A percentile compares a stretch with the other conserved stretches of the same genome.
Evolutionary conservation across 1,140 invertebrate genomes (phyloP).

Genomic region (Pogonomyrmex barbatus): DNA sequence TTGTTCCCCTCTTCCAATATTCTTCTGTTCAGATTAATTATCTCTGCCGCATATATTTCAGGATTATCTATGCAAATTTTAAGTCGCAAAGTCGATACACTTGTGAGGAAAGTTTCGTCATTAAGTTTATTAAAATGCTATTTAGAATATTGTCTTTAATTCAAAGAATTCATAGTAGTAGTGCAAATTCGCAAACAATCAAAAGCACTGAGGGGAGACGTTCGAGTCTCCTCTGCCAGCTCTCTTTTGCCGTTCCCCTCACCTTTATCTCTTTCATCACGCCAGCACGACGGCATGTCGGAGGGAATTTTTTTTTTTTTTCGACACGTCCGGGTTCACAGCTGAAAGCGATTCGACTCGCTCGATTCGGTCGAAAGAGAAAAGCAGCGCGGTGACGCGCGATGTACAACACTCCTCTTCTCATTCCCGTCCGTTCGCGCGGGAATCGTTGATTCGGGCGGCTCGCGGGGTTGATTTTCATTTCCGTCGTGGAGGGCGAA

Average conservation of each 20-base stretch:
- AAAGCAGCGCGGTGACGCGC: background rate
- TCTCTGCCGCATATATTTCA: background rate
- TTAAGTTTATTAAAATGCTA: background rate
- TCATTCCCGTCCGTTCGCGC: background rate
- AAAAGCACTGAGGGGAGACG: background rate
- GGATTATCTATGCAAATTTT: background rate
- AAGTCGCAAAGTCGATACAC: background rate
- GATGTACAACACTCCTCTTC: background rate
- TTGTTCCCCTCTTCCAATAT: background rate
- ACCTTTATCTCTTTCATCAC: conserved; percentile 15
- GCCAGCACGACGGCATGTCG: conserved; percentile 6
- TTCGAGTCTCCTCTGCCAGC: background rate
- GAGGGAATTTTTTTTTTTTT: conserved; percentile 32
- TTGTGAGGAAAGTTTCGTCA: background rate
- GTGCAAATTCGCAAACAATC: background rate
- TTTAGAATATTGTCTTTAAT: background rate
- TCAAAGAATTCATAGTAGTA: background rate
- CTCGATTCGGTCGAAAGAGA: conserved; percentile 18
- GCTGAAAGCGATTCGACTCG: conserved; percentile 32
- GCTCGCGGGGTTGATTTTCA: background rate
- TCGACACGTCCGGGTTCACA: conserved; percentile 3
- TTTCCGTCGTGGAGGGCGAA: background rate
- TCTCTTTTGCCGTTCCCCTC: conserved; percentile 4
- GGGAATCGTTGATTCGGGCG: background rate
- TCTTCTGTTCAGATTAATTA: conserved; percentile 5